These are phyloP conservation scores for Priocnemis perturbator DNA, from an alignment of 2,888 invertebrate genomes.

Conservation along the genomic window DNA sequence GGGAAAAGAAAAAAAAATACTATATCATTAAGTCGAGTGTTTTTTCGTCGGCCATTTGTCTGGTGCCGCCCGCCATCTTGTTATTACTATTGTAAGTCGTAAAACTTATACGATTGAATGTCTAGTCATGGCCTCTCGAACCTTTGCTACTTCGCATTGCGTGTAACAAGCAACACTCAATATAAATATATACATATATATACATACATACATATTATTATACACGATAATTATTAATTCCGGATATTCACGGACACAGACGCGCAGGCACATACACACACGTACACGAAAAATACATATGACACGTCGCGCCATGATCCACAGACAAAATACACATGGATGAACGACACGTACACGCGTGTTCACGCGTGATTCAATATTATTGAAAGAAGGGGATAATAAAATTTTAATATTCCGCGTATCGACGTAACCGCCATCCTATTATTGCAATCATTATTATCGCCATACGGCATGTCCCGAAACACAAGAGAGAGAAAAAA, in stretches of 20 bases:
- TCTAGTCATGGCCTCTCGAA: conserved; percentile 75
- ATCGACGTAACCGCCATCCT: conserved; percentile 53
- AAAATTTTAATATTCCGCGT: conserved; percentile 43
- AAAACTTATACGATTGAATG: conserved; percentile 69
- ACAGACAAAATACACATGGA: conserved; percentile 17
- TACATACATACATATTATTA: conserved; percentile 8
- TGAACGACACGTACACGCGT: background rate
- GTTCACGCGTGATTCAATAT: conserved; percentile 25
- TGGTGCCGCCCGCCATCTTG: conserved; percentile 73
- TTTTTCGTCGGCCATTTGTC: conserved; percentile 71
- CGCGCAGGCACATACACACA: conserved; percentile 23
- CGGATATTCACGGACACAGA: conserved; percentile 20
- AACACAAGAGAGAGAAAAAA: conserved; percentile 38
- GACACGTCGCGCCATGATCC: background rate
- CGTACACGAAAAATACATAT: conserved; percentile 5
- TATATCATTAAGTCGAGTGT: conserved; percentile 64
- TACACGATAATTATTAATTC: conserved; percentile 7
- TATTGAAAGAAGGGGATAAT: conserved; percentile 34
- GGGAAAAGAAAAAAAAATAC: conserved; percentile 13
- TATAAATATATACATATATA: conserved; percentile 4
- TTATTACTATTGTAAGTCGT: conserved; percentile 72
- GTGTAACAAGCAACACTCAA: conserved; percentile 38
- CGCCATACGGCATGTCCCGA: conserved; percentile 3
- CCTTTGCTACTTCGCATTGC: conserved; percentile 65
- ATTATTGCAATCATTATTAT: conserved; percentile 40